Percentiles rank a stretch among this genome's conserved stretches.
Conservation (phyloP, 2,888 invertebrate genomes). For the Drosophila mayaguana region DNA sequence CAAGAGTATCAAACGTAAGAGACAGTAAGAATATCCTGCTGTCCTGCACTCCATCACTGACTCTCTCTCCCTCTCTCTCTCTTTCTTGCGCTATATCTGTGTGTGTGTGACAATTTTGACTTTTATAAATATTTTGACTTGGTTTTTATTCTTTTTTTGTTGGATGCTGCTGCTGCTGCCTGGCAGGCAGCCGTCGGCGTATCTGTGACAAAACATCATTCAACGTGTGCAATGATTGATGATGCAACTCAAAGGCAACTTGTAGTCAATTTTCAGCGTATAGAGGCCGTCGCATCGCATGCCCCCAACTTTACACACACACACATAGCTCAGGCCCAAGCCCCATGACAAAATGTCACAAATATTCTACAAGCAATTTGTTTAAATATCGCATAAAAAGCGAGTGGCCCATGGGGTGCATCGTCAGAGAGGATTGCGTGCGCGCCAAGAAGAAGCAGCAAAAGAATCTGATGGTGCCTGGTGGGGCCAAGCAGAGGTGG, state of each 20-base stretch:
- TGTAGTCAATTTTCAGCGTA: slow-evolving; percentile 80
- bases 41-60: slow-evolving; percentile 35
- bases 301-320: slow-evolving; percentile 25
- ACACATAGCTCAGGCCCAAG: slow-evolving; percentile 29
- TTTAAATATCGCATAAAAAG: slow-evolving; percentile 81
- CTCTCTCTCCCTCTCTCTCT: slow-evolving; percentile 9
- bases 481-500: not conserved
- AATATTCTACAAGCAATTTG: slow-evolving; percentile 81
- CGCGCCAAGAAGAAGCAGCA: slow-evolving; percentile 8
- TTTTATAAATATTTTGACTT: slow-evolving; percentile 82
- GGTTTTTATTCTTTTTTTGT: slow-evolving; percentile 37
- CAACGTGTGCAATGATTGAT: slow-evolving; percentile 81
- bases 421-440: slow-evolving; percentile 61
- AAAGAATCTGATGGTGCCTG: not conserved
- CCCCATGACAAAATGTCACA: slow-evolving; percentile 80
- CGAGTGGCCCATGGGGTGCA: slow-evolving; percentile 62
- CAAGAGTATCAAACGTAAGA: slow-evolving; percentile 10
- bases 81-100: slow-evolving; percentile 3
- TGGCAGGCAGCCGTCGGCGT: slow-evolving; percentile 64
- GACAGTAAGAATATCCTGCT: slow-evolving; percentile 34
- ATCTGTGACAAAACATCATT: slow-evolving; percentile 81
- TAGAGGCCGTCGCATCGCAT: slow-evolving; percentile 49
- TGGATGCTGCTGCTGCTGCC: slow-evolving; percentile 30
- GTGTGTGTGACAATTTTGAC: slow-evolving; percentile 77
- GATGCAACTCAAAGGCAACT: slow-evolving; percentile 80